A percentile compares a stretch with the other conserved stretches of the same genome.
phyloP scores from a whole-genome alignment of 2,113 vertebrate species.

The Muntiacus muntjak region DNA sequence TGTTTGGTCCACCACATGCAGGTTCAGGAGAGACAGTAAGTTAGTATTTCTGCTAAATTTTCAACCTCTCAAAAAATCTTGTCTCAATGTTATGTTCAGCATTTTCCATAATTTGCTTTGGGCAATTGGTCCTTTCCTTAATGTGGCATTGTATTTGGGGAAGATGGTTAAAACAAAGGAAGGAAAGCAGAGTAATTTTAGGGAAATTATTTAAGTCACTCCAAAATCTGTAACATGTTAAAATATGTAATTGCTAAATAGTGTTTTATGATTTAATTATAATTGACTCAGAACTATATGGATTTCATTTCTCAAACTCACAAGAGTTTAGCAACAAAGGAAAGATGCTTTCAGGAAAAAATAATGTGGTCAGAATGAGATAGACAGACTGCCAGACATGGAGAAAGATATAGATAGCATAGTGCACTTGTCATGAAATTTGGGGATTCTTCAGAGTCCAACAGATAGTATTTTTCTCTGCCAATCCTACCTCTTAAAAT shows the following conservation, averaged over 20 bases:
- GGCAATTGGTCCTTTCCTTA: background rate
- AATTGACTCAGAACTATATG: background rate
- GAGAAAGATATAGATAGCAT: background rate
- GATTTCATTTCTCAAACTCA: slow-evolving; percentile 3
- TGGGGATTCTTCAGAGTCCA: background rate
- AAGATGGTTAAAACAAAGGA: background rate
- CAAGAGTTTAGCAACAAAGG: slow-evolving; percentile 7
- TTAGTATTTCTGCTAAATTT: background rate
- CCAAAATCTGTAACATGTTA: background rate
- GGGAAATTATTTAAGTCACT: slow-evolving; percentile 12
- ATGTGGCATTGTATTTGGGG: background rate
- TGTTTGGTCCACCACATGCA: background rate
- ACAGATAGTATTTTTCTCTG: background rate
- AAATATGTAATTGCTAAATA: background rate
- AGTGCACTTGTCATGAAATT: background rate
- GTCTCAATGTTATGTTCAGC: background rate
- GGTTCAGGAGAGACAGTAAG: background rate
- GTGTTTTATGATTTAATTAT: background rate
- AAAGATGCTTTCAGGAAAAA: background rate
- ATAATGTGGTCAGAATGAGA: background rate
- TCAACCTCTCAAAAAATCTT: background rate
- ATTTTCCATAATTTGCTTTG: background rate
- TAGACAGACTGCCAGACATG: background rate
- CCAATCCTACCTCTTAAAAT: background rate
- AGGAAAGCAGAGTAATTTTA: background rate